phyloP scores from a whole-genome alignment of 2,113 vertebrate species.

The Sylvietta virens region DNA sequence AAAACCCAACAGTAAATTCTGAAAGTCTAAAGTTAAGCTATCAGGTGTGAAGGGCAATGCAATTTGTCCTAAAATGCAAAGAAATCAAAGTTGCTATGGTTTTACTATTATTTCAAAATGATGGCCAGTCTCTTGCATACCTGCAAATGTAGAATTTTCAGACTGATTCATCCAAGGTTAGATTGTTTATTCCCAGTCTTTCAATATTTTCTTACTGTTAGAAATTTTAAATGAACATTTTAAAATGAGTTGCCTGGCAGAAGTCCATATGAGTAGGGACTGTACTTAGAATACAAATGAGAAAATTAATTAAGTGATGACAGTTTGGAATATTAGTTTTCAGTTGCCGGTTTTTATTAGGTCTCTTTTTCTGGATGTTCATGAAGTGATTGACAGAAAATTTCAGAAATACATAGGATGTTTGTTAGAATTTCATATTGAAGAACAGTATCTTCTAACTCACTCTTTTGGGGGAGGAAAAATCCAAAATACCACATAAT shows the following conservation, averaged over 20 bases:
- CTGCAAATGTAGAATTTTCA: not conserved
- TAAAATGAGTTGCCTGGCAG: not conserved
- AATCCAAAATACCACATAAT: not conserved
- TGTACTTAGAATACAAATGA: not conserved
- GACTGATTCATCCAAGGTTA: not conserved
- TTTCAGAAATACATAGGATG: not conserved
- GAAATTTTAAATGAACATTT: not conserved
- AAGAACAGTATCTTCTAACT: not conserved
- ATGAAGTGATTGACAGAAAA: not conserved
- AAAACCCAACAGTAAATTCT: not conserved
- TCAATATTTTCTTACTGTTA: not conserved
- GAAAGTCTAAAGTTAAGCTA: not conserved
- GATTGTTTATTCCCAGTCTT: not conserved
- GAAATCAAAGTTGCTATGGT: not conserved
- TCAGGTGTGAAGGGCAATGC: not conserved
- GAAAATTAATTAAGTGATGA: slow-evolving; percentile 36
- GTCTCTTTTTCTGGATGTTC: not conserved
- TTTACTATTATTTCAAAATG: not conserved
- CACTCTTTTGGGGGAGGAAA: not conserved
- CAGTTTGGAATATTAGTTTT: slow-evolving; percentile 11
- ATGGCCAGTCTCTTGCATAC: not conserved
- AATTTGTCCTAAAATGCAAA: not conserved
- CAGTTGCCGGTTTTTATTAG: not conserved
- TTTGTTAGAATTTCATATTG: not conserved
- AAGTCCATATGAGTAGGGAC: not conserved